These are phyloP conservation scores for Torymus texanus DNA, from an alignment of 2,888 invertebrate genomes.

Conservation along the genomic window DNA sequence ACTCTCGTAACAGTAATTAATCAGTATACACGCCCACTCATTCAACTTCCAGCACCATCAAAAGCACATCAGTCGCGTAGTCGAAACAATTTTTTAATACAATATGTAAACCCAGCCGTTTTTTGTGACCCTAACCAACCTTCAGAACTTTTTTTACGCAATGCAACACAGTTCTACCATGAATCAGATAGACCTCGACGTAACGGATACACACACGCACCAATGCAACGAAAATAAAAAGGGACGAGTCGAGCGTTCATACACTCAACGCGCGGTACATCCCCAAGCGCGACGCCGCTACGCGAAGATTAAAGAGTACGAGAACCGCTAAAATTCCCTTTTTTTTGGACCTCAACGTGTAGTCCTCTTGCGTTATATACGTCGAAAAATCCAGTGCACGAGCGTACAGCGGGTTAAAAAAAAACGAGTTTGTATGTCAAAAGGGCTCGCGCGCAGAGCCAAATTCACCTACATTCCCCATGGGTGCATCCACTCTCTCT, in stretches of 20 bases:
- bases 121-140: neutral
- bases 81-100: slow-evolving; percentile 13
- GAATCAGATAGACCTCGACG: slow-evolving; percentile 14
- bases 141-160: slow-evolving; percentile 3
- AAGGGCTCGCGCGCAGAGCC: slow-evolving; percentile 7
- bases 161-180: neutral
- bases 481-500: neutral
- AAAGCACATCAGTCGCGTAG: too few species aligned
- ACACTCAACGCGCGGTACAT: neutral
- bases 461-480: slow-evolving; percentile 40
- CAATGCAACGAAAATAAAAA: neutral
- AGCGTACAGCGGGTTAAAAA: neutral
- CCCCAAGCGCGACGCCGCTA: neutral
- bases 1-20: neutral
- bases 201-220: neutral
- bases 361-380: too few species aligned
- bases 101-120: neutral
- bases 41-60: too few species aligned
- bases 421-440: slow-evolving; percentile 34
- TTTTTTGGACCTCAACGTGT: slow-evolving; percentile 5
- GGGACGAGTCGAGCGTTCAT: neutral
- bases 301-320: slow-evolving; percentile 44
- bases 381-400: too few species aligned
- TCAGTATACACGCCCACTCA: too few species aligned
- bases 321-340: slow-evolving; percentile 39